These are phyloP conservation scores for Hemithea aestivaria DNA, from an alignment of 2,888 invertebrate genomes.

Conservation along the genomic window DNA sequence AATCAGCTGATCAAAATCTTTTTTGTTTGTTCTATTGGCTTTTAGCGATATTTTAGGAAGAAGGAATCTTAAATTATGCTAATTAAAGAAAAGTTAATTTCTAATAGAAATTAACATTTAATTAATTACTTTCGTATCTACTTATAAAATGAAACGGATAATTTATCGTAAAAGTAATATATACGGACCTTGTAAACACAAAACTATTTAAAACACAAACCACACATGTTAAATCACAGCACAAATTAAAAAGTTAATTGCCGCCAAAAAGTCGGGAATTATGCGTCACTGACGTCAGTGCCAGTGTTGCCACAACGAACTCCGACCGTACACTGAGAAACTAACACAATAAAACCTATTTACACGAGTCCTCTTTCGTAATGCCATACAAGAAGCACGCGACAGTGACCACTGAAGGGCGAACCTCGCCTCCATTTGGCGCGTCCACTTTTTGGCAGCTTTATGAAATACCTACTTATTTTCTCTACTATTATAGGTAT, in stretches of 20 bases:
- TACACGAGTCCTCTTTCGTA: conserved; percentile 50
- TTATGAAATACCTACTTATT: conserved; percentile 39
- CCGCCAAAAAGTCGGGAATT: conserved; percentile 26
- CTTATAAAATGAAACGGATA: no score
- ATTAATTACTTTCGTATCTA: no score
- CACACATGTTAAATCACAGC: conserved; percentile 6
- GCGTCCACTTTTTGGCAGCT: conserved; percentile 46
- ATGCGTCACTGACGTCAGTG: conserved; percentile 16
- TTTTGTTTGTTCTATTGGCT: no score
- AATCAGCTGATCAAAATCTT: no score
- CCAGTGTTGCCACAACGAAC: conserved; percentile 37
- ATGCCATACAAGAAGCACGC: conserved; percentile 40
- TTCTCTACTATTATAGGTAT: no score
- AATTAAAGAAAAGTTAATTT: no score
- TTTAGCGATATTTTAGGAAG: no score
- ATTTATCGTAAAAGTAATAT: no score
- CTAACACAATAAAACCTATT: conserved; percentile 69
- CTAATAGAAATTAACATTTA: no score
- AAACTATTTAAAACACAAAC: background rate
- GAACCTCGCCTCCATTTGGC: conserved; percentile 45
- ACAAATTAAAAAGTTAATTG: conserved; percentile 18
- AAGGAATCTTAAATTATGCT: no score
- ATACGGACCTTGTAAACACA: conserved; percentile 6
- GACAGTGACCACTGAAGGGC: conserved; percentile 36
- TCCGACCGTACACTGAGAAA: conserved; percentile 46